Evolutionary conservation across 2,113 vertebrate species (phyloP), one percentile per base, ranked within the genome.

Genomic region (Notechis scutatus): DNA sequence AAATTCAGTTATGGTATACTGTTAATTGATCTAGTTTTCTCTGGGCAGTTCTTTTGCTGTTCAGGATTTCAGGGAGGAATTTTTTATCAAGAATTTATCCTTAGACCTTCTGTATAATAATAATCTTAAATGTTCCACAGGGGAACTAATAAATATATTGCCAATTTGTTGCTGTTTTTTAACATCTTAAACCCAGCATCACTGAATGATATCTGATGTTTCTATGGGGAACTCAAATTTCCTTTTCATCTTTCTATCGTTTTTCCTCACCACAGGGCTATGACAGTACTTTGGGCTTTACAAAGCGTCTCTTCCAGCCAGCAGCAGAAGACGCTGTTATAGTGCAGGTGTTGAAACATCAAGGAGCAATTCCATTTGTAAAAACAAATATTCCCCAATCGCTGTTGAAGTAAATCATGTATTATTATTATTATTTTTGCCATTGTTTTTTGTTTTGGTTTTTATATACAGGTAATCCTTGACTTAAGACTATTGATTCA

Each of bases 351-450:
- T 97, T 99, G 94, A 99, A 98, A 97, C 98, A 96, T 93, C 99
- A 99, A 95, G 99, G 99, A 1, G 99, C 99, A 0, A 96, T 99
- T 96, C 99, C 99, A 0, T 99, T 99, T 85, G 98, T 98, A 94
- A 99, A 98, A 96, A 99, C 99, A 95, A 99, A 99, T 11, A 8
- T 99, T 52, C 98, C 99, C 3, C 99, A 99, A 96, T 97, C 97
- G 91, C 97, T 99, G 85, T 81, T 99, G 56, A 99, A 94, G 99
- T 99, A 97, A 92, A 74, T 59, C 15, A 2, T 87, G 2, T 47
- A 86, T 52, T 52, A 10, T 52, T 52, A 45, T 45, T 8, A 47
- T 47, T 50, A 23, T 61, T 85, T 11, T 87, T n/a, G n/a, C 21
- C 42, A 55, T 12, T 54, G n/a, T 21, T 20, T 50, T 4, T 3